phyloP scores from a whole-genome alignment of 2,888 invertebrate genomes.

The Drosophila emarginata region DNA sequence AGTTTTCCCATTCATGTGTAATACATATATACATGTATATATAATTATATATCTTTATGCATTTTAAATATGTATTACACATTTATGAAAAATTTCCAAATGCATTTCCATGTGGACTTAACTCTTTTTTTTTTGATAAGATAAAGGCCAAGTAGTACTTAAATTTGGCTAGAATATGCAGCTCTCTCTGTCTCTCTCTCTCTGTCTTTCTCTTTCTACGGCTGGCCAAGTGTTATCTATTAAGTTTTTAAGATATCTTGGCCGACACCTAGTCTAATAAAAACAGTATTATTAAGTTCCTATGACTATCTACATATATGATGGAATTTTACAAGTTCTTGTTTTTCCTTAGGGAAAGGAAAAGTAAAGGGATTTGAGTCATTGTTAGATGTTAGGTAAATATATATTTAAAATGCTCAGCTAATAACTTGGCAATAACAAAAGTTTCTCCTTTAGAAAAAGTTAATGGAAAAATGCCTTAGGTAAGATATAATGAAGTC shows the following conservation, averaged over 20 bases:
- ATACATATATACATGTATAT: not conserved
- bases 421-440: slow-evolving; percentile 22
- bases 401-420: not conserved
- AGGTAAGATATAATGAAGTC: not conserved
- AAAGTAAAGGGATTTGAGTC: not conserved
- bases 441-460: slow-evolving; percentile 13
- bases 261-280: not conserved
- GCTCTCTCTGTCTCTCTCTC: not conserved
- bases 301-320: not conserved
- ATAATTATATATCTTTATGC: not conserved
- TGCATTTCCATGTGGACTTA: not conserved
- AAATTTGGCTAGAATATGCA: not conserved
- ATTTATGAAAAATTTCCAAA: not conserved
- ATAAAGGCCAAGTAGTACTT: not conserved
- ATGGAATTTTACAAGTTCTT: slow-evolving; percentile 43
- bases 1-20: slow-evolving; percentile 1
- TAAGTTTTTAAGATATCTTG: not conserved
- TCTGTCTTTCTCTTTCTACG: not conserved
- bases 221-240: no score
- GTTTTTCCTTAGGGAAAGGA: slow-evolving; percentile 9
- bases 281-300: not conserved
- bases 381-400: slow-evolving; percentile 1
- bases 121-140: not conserved
- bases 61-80: not conserved
- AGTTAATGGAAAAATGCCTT: slow-evolving; percentile 8